These are phyloP conservation scores for Trigoniulus corallinus DNA, from an alignment of 1,140 invertebrate species.

Conservation along the genomic window DNA sequence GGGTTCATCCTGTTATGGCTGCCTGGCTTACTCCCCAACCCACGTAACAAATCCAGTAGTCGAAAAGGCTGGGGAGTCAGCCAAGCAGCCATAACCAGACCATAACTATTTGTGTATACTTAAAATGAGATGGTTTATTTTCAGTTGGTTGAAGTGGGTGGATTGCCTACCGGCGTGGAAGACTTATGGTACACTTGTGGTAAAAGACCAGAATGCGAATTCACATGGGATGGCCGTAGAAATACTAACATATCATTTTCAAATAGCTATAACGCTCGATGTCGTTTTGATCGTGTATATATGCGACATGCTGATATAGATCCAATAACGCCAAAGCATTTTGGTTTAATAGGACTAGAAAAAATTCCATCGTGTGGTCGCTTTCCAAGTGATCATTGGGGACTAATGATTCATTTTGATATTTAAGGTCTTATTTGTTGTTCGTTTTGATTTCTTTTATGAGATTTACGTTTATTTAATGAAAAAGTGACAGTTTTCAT, in stretches of 20 bases:
- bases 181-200: slow-evolving; percentile 40
- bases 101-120: slow-evolving; percentile 12
- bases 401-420: slow-evolving; percentile 29
- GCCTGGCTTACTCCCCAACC: too few species aligned
- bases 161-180: slow-evolving; percentile 27
- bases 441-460: not conserved
- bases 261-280: slow-evolving; percentile 26
- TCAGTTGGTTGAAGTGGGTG: slow-evolving; percentile 27
- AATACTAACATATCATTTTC: slow-evolving; percentile 27
- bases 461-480: not conserved
- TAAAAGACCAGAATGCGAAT: slow-evolving; percentile 31
- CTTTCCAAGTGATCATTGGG: slow-evolving; percentile 47
- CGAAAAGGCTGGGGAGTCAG: too few species aligned
- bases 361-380: slow-evolving; percentile 30
- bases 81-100: too few species aligned
- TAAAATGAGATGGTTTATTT: too few species aligned
- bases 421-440: slow-evolving; percentile 8
- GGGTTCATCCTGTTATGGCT: too few species aligned
- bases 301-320: slow-evolving; percentile 20
- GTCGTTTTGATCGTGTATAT: slow-evolving; percentile 40
- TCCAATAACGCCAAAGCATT: slow-evolving; percentile 27
- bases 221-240: slow-evolving; percentile 38
- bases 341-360: slow-evolving; percentile 39
- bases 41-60: too few species aligned
- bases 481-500: too few species aligned